Conservation (phyloP, 2,113 vertebrate genomes). For the Paramisgurnus dabryanus region DNA sequence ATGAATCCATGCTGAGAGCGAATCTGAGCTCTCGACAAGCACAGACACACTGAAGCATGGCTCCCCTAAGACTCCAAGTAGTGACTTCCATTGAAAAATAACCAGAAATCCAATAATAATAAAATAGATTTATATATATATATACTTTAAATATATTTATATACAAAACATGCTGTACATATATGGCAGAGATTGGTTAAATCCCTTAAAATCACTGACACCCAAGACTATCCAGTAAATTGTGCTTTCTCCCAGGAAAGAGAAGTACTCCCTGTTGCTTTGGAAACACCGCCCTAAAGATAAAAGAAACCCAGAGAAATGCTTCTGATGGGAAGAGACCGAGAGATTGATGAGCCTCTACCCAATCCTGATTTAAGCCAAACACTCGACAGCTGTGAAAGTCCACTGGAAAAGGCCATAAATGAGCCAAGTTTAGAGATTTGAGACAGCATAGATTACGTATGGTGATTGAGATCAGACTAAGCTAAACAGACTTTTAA, state of each 20-base stretch:
- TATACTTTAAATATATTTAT: conserved; percentile 76
- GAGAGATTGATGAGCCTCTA: neutral
- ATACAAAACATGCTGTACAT: conserved; percentile 79
- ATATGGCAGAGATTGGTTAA: conserved; percentile 68
- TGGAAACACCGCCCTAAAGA: conserved; percentile 54
- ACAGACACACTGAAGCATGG: conserved; percentile 54
- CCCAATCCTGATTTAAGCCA: neutral
- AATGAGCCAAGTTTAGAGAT: conserved; percentile 1
- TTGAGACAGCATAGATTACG: conserved; percentile 10
- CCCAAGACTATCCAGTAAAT: conserved; percentile 69
- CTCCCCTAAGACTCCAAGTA: conserved; percentile 66
- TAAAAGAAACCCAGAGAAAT: conserved; percentile 48
- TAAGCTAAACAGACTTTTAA: neutral
- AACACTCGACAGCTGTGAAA: neutral
- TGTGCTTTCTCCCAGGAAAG: conserved; percentile 70
- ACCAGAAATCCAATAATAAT: conserved; percentile 75
- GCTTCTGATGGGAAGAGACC: conserved; percentile 52
- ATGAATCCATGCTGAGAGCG: conserved; percentile 61
- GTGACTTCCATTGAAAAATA: conserved; percentile 72
- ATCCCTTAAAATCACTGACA: conserved; percentile 70
- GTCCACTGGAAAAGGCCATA: neutral
- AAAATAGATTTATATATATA: conserved; percentile 79
- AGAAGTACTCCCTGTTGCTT: conserved; percentile 61
- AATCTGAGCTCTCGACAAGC: conserved; percentile 42
- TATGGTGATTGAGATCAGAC: neutral